These are phyloP conservation scores for Paracanthobrama guichenoti DNA, from an alignment of 2,113 vertebrate genomes.

Conservation along the genomic window DNA sequence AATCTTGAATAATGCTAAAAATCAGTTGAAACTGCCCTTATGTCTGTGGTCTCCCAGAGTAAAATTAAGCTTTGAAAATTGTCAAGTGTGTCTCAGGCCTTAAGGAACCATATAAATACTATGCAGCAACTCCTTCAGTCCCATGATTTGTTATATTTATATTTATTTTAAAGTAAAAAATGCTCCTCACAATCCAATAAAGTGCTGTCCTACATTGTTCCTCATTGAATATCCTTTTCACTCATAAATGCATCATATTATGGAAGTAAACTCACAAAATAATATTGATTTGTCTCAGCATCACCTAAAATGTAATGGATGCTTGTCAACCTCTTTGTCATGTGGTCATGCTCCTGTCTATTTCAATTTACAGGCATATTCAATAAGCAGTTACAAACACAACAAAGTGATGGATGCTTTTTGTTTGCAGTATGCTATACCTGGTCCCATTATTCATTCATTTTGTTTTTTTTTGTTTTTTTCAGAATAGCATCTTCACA, in stretches of 20 bases:
- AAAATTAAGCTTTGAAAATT: too few species aligned
- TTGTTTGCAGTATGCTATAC: not conserved
- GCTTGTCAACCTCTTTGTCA: not conserved
- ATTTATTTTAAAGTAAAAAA: too few species aligned
- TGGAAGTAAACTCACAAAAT: not conserved
- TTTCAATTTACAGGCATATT: not conserved
- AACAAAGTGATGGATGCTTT: not conserved
- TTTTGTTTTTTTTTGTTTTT: not conserved
- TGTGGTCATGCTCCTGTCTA: not conserved
- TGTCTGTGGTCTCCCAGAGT: too few species aligned
- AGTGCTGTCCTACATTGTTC: not conserved
- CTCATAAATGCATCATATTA: not conserved
- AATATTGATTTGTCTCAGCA: not conserved
- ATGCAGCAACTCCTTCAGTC: too few species aligned
- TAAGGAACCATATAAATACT: too few species aligned
- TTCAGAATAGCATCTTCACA: constrained; percentile 8
- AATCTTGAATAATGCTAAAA: too few species aligned
- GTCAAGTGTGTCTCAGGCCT: too few species aligned
- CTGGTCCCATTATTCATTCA: not conserved
- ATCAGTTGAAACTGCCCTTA: too few species aligned
- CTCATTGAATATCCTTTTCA: not conserved
- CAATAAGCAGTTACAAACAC: constrained; percentile 23
- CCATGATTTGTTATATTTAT: too few species aligned
- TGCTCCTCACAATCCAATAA: not conserved
- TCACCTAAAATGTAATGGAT: not conserved